These are phyloP conservation scores for Balaenoptera acutorostrata DNA, from an alignment of 2,113 vertebrate species.

Conservation along the genomic window DNA sequence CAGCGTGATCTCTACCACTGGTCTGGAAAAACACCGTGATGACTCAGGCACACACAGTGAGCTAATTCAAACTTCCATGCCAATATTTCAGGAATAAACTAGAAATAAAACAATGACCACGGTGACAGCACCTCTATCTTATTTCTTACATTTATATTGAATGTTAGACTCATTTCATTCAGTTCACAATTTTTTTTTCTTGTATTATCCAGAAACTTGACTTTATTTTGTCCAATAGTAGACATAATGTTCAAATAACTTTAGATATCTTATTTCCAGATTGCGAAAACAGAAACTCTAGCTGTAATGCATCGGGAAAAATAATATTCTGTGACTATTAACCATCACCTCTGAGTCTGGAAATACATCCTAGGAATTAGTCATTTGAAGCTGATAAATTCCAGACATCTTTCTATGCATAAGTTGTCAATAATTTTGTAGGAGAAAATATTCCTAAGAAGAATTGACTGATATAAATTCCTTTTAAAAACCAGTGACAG, in stretches of 20 bases:
- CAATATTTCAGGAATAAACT: not conserved
- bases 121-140: not conserved
- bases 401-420: constrained; percentile 7
- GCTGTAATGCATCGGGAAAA: not conserved
- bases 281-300: not conserved
- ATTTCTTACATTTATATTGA: not conserved
- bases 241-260: constrained; percentile 14
- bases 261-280: constrained; percentile 16
- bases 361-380: not conserved
- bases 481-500: constrained; percentile 26
- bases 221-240: constrained; percentile 39
- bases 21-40: not conserved
- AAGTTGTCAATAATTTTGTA: constrained; percentile 26
- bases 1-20: not conserved
- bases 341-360: not conserved
- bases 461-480: not conserved
- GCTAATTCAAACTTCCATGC: not conserved
- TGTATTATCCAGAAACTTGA: constrained; percentile 7
- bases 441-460: constrained; percentile 31
- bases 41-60: not conserved
- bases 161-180: not conserved
- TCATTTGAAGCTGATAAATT: constrained; percentile 31
- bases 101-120: not conserved
- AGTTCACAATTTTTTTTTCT: not conserved
- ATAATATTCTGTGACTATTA: not conserved